Base-by-base conservation (phyloP, 2,888 invertebrate species). In the Eupsilia transversa region DNA sequence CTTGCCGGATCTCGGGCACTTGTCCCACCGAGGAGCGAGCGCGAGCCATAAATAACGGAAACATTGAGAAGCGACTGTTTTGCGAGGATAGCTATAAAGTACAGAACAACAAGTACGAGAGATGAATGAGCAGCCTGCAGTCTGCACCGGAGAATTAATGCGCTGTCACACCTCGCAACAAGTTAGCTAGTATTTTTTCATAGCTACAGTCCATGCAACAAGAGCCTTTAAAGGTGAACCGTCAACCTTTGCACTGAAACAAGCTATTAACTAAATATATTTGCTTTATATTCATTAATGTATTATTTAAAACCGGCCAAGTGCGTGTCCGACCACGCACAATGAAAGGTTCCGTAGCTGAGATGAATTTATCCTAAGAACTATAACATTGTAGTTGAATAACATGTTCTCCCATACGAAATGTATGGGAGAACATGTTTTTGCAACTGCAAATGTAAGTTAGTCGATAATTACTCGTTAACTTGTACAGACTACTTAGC, bases 1-100 rank as follows among this genome's bases (percentile, higher is more conserved):
- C 79, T 83, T 83, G 86, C 82, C 82, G 82, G 85, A 86, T 85
- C 84, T 84, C 46, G 54, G 46, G 76, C 61, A 72, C 69, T 79
- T 76, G 80, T 79, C 75, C 78, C 73, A 83, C 72, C 72, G 72
- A 63, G 33, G 56, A 74, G 83, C 77, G 74, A 46, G 38, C 61
- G 67, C 65, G 72, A 57, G 12, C 49, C 38, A 65, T 72, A 64
- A 72, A 77, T 72, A 77, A 68, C 41, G 54, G 38, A 67, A 20
- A 74, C 61, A 74, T 74, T 56, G 78, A 61, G 60, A 46, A 72
- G 54, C 60, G 56, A 72, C 52, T 64, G 60, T 65, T 43, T 63
- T 67, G 74, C 33, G 52, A 64, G 38, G 67, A 79, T 12, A 67
- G 20, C 80, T 64, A 60, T 72, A 77, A 65, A 77, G 23, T 30